phyloP scores from a whole-genome alignment of 2,888 invertebrate species.

The Cosmia trapezina region DNA sequence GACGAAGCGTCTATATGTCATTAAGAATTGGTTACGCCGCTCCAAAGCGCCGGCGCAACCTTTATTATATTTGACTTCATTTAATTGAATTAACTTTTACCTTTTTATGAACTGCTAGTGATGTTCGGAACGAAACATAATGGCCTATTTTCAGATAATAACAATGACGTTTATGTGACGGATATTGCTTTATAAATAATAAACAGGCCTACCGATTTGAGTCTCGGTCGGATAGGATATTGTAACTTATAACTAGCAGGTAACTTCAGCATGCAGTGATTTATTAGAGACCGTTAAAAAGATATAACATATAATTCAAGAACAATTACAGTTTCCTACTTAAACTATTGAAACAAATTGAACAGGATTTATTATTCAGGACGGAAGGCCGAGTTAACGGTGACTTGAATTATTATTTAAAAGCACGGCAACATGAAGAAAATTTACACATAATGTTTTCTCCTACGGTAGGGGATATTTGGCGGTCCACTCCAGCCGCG shows the following conservation, averaged over 20 bases:
- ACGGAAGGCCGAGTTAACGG: slow-evolving; percentile 57
- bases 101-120: slow-evolving; percentile 87
- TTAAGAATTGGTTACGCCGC: slow-evolving; percentile 88
- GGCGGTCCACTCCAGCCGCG: slow-evolving; percentile 77
- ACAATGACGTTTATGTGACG: slow-evolving; percentile 85
- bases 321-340: slow-evolving; percentile 57
- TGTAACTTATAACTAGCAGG: slow-evolving; percentile 54
- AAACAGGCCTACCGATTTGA: slow-evolving; percentile 63
- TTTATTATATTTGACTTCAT: slow-evolving; percentile 88
- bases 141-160: slow-evolving; percentile 84
- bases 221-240: slow-evolving; percentile 38
- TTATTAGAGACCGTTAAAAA: slow-evolving; percentile 56
- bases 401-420: slow-evolving; percentile 74
- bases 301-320: slow-evolving; percentile 54
- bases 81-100: slow-evolving; percentile 89
- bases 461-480: slow-evolving; percentile 71
- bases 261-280: slow-evolving; percentile 55
- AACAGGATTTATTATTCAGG: slow-evolving; percentile 67
- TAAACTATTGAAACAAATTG: slow-evolving; percentile 63
- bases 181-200: slow-evolving; percentile 81
- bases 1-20: slow-evolving; percentile 89
- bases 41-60: slow-evolving; percentile 79
- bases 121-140: slow-evolving; percentile 85
- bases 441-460: slow-evolving; percentile 77
- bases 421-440: slow-evolving; percentile 70